Base-by-base conservation (phyloP, 2,113 vertebrate species). In the Hypanus sabinus region DNA sequence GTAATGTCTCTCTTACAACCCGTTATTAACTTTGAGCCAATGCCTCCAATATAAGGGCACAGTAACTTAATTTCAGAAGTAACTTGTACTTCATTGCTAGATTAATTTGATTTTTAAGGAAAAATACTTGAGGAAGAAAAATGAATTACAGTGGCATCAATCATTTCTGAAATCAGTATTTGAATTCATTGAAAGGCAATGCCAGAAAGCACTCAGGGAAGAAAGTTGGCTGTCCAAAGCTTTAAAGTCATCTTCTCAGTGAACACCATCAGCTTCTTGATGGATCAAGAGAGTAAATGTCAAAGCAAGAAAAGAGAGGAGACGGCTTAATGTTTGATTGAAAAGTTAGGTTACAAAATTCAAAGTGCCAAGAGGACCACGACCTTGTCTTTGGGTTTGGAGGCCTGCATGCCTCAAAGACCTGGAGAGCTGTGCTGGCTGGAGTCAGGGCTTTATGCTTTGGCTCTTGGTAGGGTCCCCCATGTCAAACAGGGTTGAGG, bases 21-120 rank as follows among this genome's bases (percentile, higher is more conserved):
- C 65, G 85, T 65, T 90, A 90, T 90, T 90, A 90, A 68, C 85
- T 90, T 68, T 65, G 85, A 65, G 85, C 30, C 60, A 65, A 33
- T n/a, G 62, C 60, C 65, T 62, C 60, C 85, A 90, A 68, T 90
- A 65, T 65, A 6, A 65, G 33, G 20, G 30, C 10, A 60, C 57
- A 65, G 85, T 90, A 90, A 90, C 85, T 90, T 90, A 90, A 90
- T 90, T 90, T 90, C 18, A 65, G 85, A 65, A 90, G 30, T 33
- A 90, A 60, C 60, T 18, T 65, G 30, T n/a, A 33, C n/a, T 14
- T 33, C 60, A 90, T 68, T 68, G 85, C n/a, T 14, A 90, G 85
- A 90, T 90, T 90, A 90, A 68, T 90, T 30, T 90, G n/a, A n/a
- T 90, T 90, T 90, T 68, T 36, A 65, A 33, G n/a, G 22, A 24